These are phyloP conservation scores for Erynnis tages DNA, from an alignment of 2,888 invertebrate species.

Conservation along the genomic window DNA sequence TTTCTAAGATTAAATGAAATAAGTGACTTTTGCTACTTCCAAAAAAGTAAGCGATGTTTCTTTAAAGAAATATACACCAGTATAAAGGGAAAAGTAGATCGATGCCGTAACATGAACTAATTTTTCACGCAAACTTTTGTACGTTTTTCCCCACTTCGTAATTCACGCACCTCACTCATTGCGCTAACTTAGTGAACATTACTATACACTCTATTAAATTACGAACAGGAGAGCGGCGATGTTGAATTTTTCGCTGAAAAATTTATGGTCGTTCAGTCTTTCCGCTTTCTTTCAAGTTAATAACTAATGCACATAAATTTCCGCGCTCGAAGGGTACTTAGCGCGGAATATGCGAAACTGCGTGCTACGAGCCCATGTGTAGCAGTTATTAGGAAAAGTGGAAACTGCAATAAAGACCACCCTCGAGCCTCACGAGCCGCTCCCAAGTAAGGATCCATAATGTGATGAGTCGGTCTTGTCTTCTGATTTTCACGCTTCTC, in stretches of 20 bases:
- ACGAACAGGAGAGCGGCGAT: constrained; percentile 21
- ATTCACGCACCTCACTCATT: constrained; percentile 19
- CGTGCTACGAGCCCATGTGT: constrained; percentile 37
- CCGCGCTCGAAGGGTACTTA: constrained; percentile 51
- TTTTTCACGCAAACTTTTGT: constrained; percentile 14
- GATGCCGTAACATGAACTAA: not conserved
- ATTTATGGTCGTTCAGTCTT: constrained; percentile 35
- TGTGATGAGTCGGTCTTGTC: constrained; percentile 11
- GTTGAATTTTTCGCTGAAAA: constrained; percentile 22
- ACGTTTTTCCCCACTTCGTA: constrained; percentile 17
- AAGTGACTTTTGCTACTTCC: too few relatives aligned
- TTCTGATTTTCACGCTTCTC: constrained; percentile 1
- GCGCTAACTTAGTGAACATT: constrained; percentile 18
- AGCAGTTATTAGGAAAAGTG: constrained; percentile 20
- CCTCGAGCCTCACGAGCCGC: not conserved
- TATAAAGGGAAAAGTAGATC: too few relatives aligned
- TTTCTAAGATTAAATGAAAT: too few relatives aligned
- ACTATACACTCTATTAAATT: constrained; percentile 26
- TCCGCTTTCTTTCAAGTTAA: constrained; percentile 54
- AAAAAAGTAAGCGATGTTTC: too few relatives aligned
- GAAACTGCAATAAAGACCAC: constrained; percentile 11
- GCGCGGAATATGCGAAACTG: constrained; percentile 61
- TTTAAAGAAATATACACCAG: too few relatives aligned
- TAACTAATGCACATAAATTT: constrained; percentile 68
- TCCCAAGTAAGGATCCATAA: constrained; percentile 3